phyloP scores from a whole-genome alignment of 2,797 vertebrate species.

The Acanthurus lineatus region DNA sequence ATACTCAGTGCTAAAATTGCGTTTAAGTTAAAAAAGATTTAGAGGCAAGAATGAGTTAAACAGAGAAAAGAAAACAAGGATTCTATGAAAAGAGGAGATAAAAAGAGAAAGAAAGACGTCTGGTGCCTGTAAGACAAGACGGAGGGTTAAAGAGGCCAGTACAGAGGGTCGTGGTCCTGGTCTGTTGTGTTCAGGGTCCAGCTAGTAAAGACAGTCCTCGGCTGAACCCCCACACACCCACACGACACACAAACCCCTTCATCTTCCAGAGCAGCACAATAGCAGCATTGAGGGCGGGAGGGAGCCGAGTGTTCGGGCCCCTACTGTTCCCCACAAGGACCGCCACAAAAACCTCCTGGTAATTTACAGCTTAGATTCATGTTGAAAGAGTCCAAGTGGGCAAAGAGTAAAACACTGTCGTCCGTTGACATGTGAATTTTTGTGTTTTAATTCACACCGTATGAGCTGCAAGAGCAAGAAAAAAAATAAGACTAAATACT shows the following conservation, averaged over 20 bases:
- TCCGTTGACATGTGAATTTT: conserved; percentile 22
- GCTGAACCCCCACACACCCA: conserved; percentile 49
- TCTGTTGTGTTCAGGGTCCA: conserved; percentile 52
- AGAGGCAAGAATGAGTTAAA: not conserved
- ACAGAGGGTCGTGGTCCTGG: conserved; percentile 46
- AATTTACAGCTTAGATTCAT: conserved; percentile 55
- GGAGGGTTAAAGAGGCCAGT: conserved; percentile 16
- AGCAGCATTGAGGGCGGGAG: conserved; percentile 73
- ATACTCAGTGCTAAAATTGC: not conserved
- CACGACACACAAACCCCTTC: conserved; percentile 53
- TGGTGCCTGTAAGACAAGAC: conserved; percentile 28
- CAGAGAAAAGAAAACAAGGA: conserved; percentile 10
- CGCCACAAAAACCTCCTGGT: conserved; percentile 56
- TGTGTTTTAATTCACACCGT: conserved; percentile 3
- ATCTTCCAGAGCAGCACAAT: conserved; percentile 73
- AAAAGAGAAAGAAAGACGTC: not conserved
- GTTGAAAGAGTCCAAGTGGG: conserved; percentile 43
- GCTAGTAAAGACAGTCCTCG: conserved; percentile 56
- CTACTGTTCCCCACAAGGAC: conserved; percentile 63
- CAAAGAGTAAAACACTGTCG: conserved; percentile 32
- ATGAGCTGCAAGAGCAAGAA: not conserved
- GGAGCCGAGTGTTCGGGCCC: conserved; percentile 60
- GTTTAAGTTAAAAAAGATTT: not conserved
- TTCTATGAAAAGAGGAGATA: not conserved
- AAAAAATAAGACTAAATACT: not conserved